Conservation (phyloP, 2,113 vertebrate genomes). For the Callocephalon fimbriatum region DNA sequence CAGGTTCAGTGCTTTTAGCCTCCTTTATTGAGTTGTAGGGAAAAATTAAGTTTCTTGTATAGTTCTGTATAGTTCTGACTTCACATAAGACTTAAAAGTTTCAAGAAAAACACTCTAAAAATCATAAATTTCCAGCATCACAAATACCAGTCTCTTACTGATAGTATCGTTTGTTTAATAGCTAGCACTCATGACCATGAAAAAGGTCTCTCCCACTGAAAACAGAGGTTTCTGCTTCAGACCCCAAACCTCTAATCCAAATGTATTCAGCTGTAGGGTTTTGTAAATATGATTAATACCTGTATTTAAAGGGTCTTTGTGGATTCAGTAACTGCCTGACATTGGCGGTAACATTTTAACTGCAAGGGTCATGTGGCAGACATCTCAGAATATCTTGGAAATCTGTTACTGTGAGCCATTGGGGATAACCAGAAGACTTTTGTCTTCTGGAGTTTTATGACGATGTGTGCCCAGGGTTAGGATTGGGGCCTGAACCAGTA, state of each 20-base stretch:
- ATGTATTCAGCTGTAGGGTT: neutral
- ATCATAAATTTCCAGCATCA: neutral
- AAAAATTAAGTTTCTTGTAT: neutral
- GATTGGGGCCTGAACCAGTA: neutral
- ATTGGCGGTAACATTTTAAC: neutral
- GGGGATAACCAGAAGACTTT: neutral
- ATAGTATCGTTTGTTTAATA: neutral
- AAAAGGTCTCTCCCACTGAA: neutral
- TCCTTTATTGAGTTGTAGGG: neutral
- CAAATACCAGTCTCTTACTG: neutral
- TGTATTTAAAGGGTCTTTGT: neutral
- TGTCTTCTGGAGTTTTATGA: neutral
- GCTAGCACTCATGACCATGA: neutral
- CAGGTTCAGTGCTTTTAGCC: neutral
- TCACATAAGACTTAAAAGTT: neutral
- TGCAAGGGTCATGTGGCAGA: neutral
- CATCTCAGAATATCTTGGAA: neutral
- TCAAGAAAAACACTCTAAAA: neutral
- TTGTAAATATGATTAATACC: neutral
- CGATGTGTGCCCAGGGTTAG: neutral
- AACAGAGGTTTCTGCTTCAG: neutral
- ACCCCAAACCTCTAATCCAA: neutral
- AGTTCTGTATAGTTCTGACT: neutral
- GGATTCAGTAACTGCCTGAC: neutral
- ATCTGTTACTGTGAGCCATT: neutral